Evolutionary conservation across 2,113 vertebrate species (phyloP).

Genomic region (Oceanodroma tethys): DNA sequence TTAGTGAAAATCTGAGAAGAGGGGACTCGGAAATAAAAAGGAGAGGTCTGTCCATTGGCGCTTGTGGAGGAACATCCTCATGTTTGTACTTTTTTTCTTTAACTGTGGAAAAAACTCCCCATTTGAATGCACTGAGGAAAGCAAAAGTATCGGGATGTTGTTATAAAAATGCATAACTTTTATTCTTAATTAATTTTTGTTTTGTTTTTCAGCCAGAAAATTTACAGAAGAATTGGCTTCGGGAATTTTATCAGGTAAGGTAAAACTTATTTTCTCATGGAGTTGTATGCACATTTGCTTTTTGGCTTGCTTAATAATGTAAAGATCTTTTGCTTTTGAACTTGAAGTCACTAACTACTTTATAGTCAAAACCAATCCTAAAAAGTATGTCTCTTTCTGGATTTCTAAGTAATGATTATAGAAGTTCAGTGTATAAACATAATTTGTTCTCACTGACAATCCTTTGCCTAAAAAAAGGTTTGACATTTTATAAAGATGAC

Average conservation of each 20-base stretch:
- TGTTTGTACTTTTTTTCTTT: neutral
- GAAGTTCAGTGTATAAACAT: neutral
- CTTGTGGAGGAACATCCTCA: fast-evolving
- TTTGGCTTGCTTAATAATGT: neutral
- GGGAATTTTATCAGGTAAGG: slow-evolving; percentile 63
- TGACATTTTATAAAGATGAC: neutral
- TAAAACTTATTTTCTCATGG: neutral
- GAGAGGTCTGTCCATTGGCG: fast-evolving
- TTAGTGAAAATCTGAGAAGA: neutral
- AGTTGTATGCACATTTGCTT: neutral
- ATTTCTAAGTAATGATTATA: neutral
- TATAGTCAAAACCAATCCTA: neutral
- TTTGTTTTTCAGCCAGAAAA: slow-evolving; percentile 64
- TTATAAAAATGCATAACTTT: neutral
- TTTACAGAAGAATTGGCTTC: slow-evolving; percentile 66
- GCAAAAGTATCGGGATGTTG: fast-evolving
- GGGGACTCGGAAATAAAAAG: fast-evolving
- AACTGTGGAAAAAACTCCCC: neutral
- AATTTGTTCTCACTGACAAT: neutral
- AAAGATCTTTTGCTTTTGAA: neutral
- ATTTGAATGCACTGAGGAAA: neutral
- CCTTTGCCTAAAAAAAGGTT: neutral
- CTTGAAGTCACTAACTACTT: neutral
- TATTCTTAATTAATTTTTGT: neutral
- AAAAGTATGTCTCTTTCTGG: neutral